Evolutionary conservation across 1,140 invertebrate genomes (phyloP).

Genomic region (Colletes gigas): DNA sequence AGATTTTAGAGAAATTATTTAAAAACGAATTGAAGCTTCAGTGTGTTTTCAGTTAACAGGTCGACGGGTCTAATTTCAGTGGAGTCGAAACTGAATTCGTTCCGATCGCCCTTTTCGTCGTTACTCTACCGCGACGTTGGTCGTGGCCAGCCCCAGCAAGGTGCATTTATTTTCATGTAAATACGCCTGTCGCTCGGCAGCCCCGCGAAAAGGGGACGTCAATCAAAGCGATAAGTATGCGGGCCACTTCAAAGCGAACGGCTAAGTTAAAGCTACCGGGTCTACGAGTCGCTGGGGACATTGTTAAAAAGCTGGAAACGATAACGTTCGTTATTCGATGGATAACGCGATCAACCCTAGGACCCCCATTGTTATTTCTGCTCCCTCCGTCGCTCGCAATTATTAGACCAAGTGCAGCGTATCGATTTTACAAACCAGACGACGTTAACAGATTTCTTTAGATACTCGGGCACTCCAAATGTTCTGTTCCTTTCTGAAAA

Average conservation of each 20-base stretch:
- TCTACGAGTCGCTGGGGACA: constrained; percentile 41
- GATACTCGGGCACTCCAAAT: too few relatives aligned
- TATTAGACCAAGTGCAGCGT: too few relatives aligned
- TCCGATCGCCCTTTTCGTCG: neutral
- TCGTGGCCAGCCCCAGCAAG: constrained; percentile 21
- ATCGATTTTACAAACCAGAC: too few relatives aligned
- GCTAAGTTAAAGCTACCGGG: constrained; percentile 35
- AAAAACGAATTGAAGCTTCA: too few relatives aligned
- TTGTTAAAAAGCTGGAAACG: constrained; percentile 50
- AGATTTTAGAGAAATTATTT: too few relatives aligned
- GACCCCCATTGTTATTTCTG: neutral
- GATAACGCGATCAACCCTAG: constrained; percentile 19
- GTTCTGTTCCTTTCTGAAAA: too few relatives aligned
- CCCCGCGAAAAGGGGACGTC: constrained; percentile 53
- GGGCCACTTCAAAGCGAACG: constrained; percentile 53
- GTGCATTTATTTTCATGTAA: constrained; percentile 60
- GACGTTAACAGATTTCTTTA: too few relatives aligned
- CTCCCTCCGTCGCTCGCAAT: too few relatives aligned
- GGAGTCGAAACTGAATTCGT: constrained; percentile 15
- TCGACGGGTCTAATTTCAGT: neutral
- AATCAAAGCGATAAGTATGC: constrained; percentile 60
- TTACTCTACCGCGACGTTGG: neutral
- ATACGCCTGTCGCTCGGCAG: constrained; percentile 46
- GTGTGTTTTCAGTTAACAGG: neutral
- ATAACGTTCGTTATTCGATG: constrained; percentile 13